phyloP scores from a whole-genome alignment of 2,797 vertebrate species.

The Astyanax mexicanus region DNA sequence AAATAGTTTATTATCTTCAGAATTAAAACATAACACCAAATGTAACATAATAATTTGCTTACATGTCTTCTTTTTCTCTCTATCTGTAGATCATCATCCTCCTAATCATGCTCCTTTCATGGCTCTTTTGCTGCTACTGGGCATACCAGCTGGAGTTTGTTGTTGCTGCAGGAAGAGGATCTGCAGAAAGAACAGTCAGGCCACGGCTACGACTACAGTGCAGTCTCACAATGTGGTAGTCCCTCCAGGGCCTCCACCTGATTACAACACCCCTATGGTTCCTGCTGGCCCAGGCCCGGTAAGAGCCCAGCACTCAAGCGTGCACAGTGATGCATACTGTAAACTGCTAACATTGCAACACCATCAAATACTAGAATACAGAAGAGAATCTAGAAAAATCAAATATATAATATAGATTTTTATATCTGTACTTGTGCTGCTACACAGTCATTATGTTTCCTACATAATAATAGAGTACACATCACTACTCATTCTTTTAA shows the following conservation, averaged over 20 bases:
- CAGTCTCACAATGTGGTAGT: not conserved
- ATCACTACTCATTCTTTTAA: not conserved
- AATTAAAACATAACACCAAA: too few species aligned
- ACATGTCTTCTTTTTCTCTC: not conserved
- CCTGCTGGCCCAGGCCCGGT: slow-evolving; percentile 39
- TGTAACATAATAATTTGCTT: too few species aligned
- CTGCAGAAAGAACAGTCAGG: slow-evolving; percentile 55
- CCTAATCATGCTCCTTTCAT: slow-evolving; percentile 48
- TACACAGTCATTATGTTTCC: too few species aligned
- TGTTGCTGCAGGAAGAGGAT: slow-evolving; percentile 76
- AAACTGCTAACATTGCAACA: not conserved
- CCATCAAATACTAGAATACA: too few species aligned
- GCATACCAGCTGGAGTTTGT: slow-evolving; percentile 72
- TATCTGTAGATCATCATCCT: slow-evolving; percentile 59
- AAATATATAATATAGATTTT: too few species aligned
- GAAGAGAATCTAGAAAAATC: too few species aligned
- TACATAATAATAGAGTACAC: not conserved
- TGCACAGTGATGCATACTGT: not conserved
- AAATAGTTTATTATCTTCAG: too few species aligned
- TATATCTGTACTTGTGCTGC: too few species aligned
- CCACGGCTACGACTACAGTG: slow-evolving; percentile 28
- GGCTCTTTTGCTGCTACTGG: slow-evolving; percentile 70
- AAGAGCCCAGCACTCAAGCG: not conserved
- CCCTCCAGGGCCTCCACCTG: slow-evolving; percentile 54
- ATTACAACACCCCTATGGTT: slow-evolving; percentile 49